Base-by-base conservation (phyloP, 30 jellyfish, hydroid and myxozoan species). In the Nemopilema nomurai region DNA sequence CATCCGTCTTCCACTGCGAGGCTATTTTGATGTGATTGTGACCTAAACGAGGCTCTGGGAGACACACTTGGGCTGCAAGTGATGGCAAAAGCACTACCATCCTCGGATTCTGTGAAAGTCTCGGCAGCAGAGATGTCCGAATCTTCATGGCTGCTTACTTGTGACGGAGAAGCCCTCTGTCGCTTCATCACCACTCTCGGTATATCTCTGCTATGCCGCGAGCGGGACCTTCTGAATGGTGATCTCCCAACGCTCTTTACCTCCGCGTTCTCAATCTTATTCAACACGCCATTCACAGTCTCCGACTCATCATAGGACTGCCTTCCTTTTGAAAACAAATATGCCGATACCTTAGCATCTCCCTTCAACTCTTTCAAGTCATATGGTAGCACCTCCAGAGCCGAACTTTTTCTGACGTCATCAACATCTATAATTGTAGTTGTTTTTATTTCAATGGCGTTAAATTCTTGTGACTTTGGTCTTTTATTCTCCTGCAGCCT, bases 201-300 rank as follows among this genome's bases (percentile, higher is more conserved):
- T 51, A 78, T 53, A 78, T 78, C 88, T 78, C 88, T 62, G 62
- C 52, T 78, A 17, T 78, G 88, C 77, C 88, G 21, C 28, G 49
- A n/a, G 7, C 88, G 24, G 8, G 88, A 78, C 31, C 88, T 26
- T 24, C 88, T 27, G 53, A 78, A 78, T 1, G 88, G 81, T 20
- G 29, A 18, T 24, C 51, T 32, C 22, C 22, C 8, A 29, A 1
- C 63, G 16, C 25, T 53, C 27, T 26, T 62, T 19, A 76, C 9
- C 4, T 76, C 75, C 8, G 27, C 26, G 1, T 20, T 27, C 4
- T 78, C 69, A 28, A 9, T 52, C 27, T 9, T 25, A 51, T 76
- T 26, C 24, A 21, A 41, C 13, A 41, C 57, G 13, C 57, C 13
- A 41, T 41, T 13, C 57, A 3, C 57, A 41, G 57, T 67, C 17